phyloP scores from a whole-genome alignment of 2,888 invertebrate genomes.

The Ichneumon xanthorius region DNA sequence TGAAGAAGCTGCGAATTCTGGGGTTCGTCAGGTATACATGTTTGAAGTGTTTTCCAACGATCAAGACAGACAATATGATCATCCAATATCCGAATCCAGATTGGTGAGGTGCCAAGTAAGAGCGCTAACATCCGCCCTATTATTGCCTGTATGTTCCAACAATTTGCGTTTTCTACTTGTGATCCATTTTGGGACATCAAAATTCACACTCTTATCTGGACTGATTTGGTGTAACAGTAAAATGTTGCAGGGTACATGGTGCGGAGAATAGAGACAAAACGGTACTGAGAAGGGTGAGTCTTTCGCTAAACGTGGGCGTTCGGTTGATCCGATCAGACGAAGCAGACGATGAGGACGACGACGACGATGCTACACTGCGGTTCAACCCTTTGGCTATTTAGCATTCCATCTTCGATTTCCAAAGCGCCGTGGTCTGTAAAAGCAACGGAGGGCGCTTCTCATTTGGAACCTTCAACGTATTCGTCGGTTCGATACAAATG shows the following conservation, averaged over 20 bases:
- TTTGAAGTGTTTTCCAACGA: background rate
- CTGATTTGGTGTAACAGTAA: slow-evolving; percentile 70
- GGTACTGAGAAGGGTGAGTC: slow-evolving; percentile 37
- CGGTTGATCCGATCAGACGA: slow-evolving; percentile 56
- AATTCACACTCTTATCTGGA: background rate
- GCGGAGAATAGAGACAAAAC: slow-evolving; percentile 39
- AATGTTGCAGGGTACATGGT: slow-evolving; percentile 55
- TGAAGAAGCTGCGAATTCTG: background rate
- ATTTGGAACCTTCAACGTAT: slow-evolving; percentile 28
- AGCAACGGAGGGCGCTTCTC: slow-evolving; percentile 24
- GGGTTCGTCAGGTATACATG: background rate
- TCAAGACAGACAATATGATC: background rate
- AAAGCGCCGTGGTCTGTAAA: slow-evolving; percentile 72
- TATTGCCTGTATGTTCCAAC: too few species aligned
- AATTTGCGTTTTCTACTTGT: slow-evolving; percentile 74
- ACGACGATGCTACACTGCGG: slow-evolving; percentile 53
- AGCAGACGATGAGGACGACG: slow-evolving; percentile 64
- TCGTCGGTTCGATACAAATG: slow-evolving; percentile 25
- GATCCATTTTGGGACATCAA: slow-evolving; percentile 76
- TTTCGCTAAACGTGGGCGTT: slow-evolving; percentile 48
- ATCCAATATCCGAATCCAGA: background rate
- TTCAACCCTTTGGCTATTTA: slow-evolving; percentile 84
- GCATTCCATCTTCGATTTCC: slow-evolving; percentile 84
- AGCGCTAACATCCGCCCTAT: background rate
- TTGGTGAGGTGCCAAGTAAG: background rate